A percentile compares a stretch with the other conserved stretches of the same genome.
phyloP scores from a whole-genome alignment of 2,797 vertebrate species.

The Valencia hispanica region DNA sequence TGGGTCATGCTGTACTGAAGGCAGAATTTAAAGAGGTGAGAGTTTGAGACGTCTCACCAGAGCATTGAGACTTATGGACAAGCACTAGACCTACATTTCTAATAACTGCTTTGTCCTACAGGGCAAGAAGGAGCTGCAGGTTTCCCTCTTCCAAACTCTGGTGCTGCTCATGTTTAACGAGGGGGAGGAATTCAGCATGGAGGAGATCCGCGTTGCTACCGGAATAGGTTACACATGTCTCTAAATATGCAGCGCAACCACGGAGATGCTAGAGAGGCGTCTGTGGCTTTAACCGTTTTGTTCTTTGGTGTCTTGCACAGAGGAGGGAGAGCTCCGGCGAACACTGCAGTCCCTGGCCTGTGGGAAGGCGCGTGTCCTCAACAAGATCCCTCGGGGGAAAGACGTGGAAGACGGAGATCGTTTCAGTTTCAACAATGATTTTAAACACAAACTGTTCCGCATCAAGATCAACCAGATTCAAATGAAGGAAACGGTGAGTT shows the following conservation, averaged over 20 bases:
- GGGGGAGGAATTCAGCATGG: slow-evolving; percentile 97
- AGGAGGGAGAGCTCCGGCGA: slow-evolving; percentile 94
- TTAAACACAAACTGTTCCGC: slow-evolving; percentile 98
- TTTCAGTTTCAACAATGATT: slow-evolving; percentile 97
- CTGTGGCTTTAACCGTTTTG: slow-evolving; percentile 9
- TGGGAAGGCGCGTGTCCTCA: slow-evolving; percentile 95
- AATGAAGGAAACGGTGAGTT: slow-evolving; percentile 98
- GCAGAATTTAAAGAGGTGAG: slow-evolving; percentile 97
- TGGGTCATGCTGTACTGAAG: slow-evolving; percentile 97
- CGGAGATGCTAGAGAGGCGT: neutral
- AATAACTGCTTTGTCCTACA: slow-evolving; percentile 59
- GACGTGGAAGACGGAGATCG: slow-evolving; percentile 98
- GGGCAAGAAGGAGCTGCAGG: slow-evolving; percentile 99
- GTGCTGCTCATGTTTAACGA: slow-evolving; percentile 99
- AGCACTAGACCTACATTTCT: slow-evolving; percentile 7
- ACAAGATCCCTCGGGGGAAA: slow-evolving; percentile 96
- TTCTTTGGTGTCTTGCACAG: slow-evolving; percentile 59
- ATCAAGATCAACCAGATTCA: slow-evolving; percentile 99
- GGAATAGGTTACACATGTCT: slow-evolving; percentile 88
- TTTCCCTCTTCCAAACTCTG: slow-evolving; percentile 97
- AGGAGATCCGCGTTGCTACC: slow-evolving; percentile 95
- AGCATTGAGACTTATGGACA: neutral
- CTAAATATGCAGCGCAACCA: slow-evolving; percentile 3
- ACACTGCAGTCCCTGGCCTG: slow-evolving; percentile 97
- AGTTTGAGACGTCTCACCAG: neutral